Conservation (phyloP, 2,113 vertebrate genomes). For the Scytalopus superciliaris region DNA sequence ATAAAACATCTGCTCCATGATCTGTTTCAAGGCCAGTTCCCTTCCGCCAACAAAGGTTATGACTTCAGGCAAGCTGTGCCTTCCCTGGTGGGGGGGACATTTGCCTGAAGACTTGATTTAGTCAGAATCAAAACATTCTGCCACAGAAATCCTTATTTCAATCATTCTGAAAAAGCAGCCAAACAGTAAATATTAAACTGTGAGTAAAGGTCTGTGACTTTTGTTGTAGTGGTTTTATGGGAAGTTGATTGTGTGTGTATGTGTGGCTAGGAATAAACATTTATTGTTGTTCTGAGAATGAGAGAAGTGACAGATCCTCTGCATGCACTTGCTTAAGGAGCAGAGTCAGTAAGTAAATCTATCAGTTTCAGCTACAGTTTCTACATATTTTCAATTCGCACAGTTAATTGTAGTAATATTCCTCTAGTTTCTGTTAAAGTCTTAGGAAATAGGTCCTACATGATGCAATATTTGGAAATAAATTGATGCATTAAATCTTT, state of each 20-base stretch:
- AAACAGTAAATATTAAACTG: constrained; percentile 58
- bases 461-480: not conserved
- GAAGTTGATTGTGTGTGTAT: not conserved
- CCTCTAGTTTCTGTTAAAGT: not conserved
- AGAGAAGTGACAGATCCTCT: not conserved
- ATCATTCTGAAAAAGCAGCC: constrained; percentile 62
- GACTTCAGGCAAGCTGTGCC: constrained; percentile 76
- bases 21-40: constrained; percentile 78
- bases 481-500: not conserved
- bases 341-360: not conserved
- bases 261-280: not conserved
- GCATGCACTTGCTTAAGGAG: not conserved
- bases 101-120: constrained; percentile 74
- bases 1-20: constrained; percentile 87
- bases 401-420: not conserved
- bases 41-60: constrained; percentile 74
- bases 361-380: not conserved
- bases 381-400: constrained; percentile 5
- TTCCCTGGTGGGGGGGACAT: constrained; percentile 49
- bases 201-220: constrained; percentile 14
- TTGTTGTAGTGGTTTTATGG: not conserved
- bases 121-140: constrained; percentile 71
- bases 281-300: not conserved
- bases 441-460: not conserved
- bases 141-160: constrained; percentile 70